A percentile compares a stretch with the other conserved stretches of the same genome.
These are phyloP conservation scores for Pampus argenteus DNA, from an alignment of 2,797 vertebrate genomes.

Conservation along the genomic window DNA sequence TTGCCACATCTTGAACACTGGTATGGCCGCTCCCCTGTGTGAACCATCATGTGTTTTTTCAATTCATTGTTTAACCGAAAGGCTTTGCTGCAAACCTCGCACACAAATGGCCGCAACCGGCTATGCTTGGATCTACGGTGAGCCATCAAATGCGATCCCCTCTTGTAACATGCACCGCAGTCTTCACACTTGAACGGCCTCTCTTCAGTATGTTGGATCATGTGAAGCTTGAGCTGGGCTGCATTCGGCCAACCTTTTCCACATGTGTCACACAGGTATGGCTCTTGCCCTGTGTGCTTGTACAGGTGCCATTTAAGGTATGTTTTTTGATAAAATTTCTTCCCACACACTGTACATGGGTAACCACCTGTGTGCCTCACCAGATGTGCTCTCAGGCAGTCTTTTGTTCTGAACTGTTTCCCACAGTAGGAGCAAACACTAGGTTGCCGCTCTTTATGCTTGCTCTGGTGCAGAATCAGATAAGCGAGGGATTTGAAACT, in stretches of 20 bases:
- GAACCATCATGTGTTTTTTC: slow-evolving; percentile 1
- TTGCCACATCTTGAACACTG: slow-evolving; percentile 36
- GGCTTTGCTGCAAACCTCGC: slow-evolving; percentile 43
- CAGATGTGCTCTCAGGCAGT: slow-evolving; percentile 40
- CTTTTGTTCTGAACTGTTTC: slow-evolving; percentile 47
- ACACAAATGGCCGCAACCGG: slow-evolving; percentile 23
- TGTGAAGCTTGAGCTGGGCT: slow-evolving; percentile 43
- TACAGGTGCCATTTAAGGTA: slow-evolving; percentile 50
- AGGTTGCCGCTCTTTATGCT: neutral
- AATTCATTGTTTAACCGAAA: slow-evolving; percentile 41
- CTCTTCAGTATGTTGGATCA: slow-evolving; percentile 44
- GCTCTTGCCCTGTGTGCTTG: slow-evolving; percentile 46
- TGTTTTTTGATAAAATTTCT: slow-evolving; percentile 44
- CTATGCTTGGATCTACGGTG: slow-evolving; percentile 39
- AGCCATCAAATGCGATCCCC: slow-evolving; percentile 14
- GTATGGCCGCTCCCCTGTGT: slow-evolving; percentile 28
- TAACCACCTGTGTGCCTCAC: slow-evolving; percentile 44
- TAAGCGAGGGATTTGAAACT: slow-evolving; percentile 23
- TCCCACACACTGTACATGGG: slow-evolving; percentile 36
- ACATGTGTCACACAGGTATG: slow-evolving; percentile 49
- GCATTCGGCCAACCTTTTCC: slow-evolving; percentile 47
- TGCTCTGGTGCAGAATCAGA: slow-evolving; percentile 39
- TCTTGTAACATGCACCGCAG: slow-evolving; percentile 39
- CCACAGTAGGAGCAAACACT: slow-evolving; percentile 38
- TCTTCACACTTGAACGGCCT: slow-evolving; percentile 51